A percentile compares a stretch with the other conserved stretches of the same genome.
phyloP scores from a whole-genome alignment of 2,888 invertebrate species.

The Eugnorisma glareosa region DNA sequence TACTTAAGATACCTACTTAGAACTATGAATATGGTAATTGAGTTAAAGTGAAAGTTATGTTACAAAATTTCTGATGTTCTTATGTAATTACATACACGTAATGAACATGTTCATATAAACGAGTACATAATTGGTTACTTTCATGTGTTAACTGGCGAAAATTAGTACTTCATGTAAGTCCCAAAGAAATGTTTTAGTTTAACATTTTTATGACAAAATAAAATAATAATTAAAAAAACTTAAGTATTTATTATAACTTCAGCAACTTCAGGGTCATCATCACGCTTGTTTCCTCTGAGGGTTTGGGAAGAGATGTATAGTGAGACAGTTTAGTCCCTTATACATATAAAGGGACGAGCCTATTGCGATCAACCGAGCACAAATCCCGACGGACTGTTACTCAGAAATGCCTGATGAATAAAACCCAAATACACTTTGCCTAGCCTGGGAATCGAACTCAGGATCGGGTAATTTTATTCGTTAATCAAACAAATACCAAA shows the following conservation, averaged over 20 bases:
- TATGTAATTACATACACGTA: neutral
- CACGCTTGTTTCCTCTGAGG: neutral
- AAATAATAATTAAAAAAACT: too few species aligned
- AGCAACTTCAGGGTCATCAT: neutral
- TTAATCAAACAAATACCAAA: slow-evolving; percentile 1
- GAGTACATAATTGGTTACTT: slow-evolving; percentile 19
- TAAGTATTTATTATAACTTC: neutral
- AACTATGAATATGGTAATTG: neutral
- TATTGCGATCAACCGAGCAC: neutral
- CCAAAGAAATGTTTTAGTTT: neutral
- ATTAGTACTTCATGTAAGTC: neutral
- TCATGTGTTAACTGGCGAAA: slow-evolving; percentile 25
- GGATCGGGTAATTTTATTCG: neutral
- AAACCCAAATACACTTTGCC: neutral
- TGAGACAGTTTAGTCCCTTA: neutral
- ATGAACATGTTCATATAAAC: slow-evolving; percentile 9
- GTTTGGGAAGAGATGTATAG: neutral
- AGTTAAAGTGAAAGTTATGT: slow-evolving; percentile 19
- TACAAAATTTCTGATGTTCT: slow-evolving; percentile 20
- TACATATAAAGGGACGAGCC: neutral
- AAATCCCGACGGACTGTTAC: neutral
- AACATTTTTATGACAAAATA: neutral
- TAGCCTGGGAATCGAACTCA: neutral
- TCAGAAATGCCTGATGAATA: neutral
- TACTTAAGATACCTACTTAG: too few species aligned